These are phyloP conservation scores for Microtus pennsylvanicus DNA, from an alignment of 2,113 vertebrate species.

Conservation along the genomic window DNA sequence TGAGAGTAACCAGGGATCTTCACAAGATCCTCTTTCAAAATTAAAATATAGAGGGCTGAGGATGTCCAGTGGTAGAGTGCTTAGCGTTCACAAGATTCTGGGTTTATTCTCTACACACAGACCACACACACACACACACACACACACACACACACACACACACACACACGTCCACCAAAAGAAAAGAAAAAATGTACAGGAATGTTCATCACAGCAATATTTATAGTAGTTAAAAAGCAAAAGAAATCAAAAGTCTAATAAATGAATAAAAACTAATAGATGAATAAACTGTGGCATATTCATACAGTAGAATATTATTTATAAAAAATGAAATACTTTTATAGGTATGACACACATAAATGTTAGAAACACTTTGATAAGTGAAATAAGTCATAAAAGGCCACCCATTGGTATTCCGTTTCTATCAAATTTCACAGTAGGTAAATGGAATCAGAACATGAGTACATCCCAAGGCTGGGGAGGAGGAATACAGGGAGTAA, in stretches of 20 bases:
- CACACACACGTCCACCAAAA: neutral
- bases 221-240: neutral
- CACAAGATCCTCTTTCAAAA: neutral
- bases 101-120: neutral
- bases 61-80: neutral
- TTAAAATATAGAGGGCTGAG: neutral
- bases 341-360: neutral
- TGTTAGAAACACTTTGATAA: neutral
- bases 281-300: conserved; percentile 22
- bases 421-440: neutral
- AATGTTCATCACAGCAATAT: neutral
- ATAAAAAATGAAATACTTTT: neutral
- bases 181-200: neutral
- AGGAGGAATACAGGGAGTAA: neutral
- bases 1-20: neutral
- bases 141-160: neutral
- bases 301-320: neutral
- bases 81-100: neutral
- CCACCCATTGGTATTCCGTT: neutral
- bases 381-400: neutral
- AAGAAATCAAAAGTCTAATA: neutral
- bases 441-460: neutral
- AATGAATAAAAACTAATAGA: neutral
- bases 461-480: neutral
- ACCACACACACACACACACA: neutral